A percentile compares a stretch with the other conserved stretches of the same genome.
These are phyloP conservation scores for Pygocentrus nattereri DNA, from an alignment of 2,797 vertebrate species.

Conservation along the genomic window DNA sequence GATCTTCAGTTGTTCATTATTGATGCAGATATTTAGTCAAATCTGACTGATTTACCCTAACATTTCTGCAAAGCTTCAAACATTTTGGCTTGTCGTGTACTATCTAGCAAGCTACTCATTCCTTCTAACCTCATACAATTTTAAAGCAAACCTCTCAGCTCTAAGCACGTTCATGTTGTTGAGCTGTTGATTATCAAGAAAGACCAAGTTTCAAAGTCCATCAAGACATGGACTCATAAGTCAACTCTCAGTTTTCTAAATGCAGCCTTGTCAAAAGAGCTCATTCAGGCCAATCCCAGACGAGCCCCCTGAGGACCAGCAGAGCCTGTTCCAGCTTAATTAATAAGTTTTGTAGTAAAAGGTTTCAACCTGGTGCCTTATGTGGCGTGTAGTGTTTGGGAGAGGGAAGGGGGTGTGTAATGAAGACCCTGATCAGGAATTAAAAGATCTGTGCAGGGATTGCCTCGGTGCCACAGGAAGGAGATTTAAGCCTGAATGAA, in stretches of 20 bases:
- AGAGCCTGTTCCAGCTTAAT: constrained; percentile 71
- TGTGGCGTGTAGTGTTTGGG: constrained; percentile 67
- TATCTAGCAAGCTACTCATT: too few relatives aligned
- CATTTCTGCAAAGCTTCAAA: too few relatives aligned
- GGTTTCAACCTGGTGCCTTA: constrained; percentile 75
- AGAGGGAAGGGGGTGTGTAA: constrained; percentile 53
- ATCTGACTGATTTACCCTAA: too few relatives aligned
- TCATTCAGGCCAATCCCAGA: constrained; percentile 66
- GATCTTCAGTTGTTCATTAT: background rate
- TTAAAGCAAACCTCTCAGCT: too few relatives aligned
- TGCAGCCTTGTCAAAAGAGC: constrained; percentile 65
- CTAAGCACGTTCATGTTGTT: background rate
- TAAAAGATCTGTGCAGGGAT: constrained; percentile 76
- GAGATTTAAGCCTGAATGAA: constrained; percentile 82
- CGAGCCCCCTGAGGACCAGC: constrained; percentile 26
- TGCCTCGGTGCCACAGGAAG: constrained; percentile 74
- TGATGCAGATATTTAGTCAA: background rate
- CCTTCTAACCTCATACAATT: too few relatives aligned
- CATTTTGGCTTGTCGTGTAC: too few relatives aligned
- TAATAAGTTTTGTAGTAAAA: constrained; percentile 76
- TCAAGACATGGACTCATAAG: background rate
- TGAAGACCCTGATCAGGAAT: constrained; percentile 63
- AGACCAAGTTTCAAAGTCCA: background rate
- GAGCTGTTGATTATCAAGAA: too few relatives aligned
- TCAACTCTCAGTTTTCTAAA: constrained; percentile 37